Conservation (phyloP, 2,797 vertebrate species). For the Moxostoma hubbsi region DNA sequence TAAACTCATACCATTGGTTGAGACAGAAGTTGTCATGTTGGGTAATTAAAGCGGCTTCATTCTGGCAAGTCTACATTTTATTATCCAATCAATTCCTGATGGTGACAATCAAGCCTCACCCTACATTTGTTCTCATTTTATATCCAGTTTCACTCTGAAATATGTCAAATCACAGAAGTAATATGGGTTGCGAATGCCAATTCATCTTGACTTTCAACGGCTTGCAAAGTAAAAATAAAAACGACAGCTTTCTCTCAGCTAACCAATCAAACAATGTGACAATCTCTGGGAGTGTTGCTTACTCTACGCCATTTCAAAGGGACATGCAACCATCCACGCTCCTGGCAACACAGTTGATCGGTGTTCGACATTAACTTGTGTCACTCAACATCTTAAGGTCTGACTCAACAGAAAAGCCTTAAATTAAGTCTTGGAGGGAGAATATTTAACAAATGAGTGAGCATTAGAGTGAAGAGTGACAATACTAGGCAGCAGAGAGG, state of each 20-base stretch:
- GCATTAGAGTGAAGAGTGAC: constrained; percentile 31
- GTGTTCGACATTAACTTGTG: constrained; percentile 19
- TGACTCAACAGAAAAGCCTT: constrained; percentile 31
- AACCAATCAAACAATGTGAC: neutral
- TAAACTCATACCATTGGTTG: too few species aligned
- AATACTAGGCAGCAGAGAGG: constrained; percentile 14
- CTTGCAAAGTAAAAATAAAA: constrained; percentile 3
- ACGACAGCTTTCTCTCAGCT: neutral
- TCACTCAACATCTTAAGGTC: constrained; percentile 38
- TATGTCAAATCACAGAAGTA: too few species aligned
- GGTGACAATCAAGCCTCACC: too few species aligned
- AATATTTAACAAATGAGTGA: constrained; percentile 44
- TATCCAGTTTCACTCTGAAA: neutral
- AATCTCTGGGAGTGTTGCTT: constrained; percentile 6
- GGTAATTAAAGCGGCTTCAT: too few species aligned
- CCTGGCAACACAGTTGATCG: constrained; percentile 9
- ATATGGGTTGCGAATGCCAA: neutral
- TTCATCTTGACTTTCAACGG: neutral
- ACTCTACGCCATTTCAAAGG: constrained; percentile 10
- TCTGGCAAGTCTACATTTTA: too few species aligned
- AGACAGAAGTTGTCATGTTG: too few species aligned
- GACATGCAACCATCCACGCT: constrained; percentile 5
- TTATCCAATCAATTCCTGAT: too few species aligned
- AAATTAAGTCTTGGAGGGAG: constrained; percentile 13
- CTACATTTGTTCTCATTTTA: too few species aligned